These are phyloP conservation scores for Myodes glareolus DNA, from an alignment of 2,113 vertebrate genomes.

Conservation along the genomic window DNA sequence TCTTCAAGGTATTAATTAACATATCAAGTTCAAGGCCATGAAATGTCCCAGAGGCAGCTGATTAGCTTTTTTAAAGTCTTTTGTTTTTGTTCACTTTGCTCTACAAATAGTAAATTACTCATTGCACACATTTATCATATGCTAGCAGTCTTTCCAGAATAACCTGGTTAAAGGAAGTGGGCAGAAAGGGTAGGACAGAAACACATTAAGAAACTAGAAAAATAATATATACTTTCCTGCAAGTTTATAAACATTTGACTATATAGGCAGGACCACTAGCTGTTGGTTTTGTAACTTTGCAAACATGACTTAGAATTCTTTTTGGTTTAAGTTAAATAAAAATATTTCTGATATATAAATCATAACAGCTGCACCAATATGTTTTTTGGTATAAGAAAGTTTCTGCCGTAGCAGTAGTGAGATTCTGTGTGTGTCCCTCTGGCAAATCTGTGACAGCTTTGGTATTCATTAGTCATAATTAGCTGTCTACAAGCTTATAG, in stretches of 20 bases:
- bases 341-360: not conserved
- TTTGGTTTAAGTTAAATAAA: slow-evolving; percentile 17
- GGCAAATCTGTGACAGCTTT: not conserved
- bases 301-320: not conserved
- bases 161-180: slow-evolving; percentile 39
- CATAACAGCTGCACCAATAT: not conserved
- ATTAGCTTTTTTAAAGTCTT: slow-evolving; percentile 35
- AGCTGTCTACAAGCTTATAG: not conserved
- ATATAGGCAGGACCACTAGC: not conserved
- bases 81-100: slow-evolving; percentile 64
- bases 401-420: not conserved
- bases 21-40: slow-evolving; percentile 58
- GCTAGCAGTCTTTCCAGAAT: slow-evolving; percentile 57
- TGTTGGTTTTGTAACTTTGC: not conserved
- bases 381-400: not conserved
- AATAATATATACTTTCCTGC: not conserved
- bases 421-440: not conserved
- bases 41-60: slow-evolving; percentile 53
- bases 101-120: slow-evolving; percentile 74
- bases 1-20: slow-evolving; percentile 68
- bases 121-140: slow-evolving; percentile 69
- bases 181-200: slow-evolving; percentile 57
- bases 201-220: not conserved
- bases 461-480: not conserved
- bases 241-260: slow-evolving; percentile 2